These are phyloP conservation scores for Dreissena polymorpha DNA, from an alignment of 1,140 invertebrate genomes.

Conservation along the genomic window DNA sequence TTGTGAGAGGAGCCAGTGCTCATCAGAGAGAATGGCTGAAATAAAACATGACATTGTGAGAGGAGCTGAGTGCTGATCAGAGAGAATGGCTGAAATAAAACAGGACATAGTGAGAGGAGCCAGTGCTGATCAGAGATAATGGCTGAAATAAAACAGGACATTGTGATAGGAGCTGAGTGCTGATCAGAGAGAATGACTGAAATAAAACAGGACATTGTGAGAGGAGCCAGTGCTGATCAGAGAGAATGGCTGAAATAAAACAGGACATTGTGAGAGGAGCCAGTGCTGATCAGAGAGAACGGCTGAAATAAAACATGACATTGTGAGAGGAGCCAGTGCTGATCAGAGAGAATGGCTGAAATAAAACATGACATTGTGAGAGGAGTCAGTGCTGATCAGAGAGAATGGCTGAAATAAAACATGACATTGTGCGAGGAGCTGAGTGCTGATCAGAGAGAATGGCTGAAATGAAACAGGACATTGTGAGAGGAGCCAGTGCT, in stretches of 20 bases:
- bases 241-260: constrained; percentile 26
- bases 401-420: constrained; percentile 29
- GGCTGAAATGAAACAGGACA: constrained; percentile 26
- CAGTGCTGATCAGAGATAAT: constrained; percentile 15
- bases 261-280: background rate
- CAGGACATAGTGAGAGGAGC: background rate
- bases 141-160: constrained; percentile 26
- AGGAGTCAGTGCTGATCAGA: background rate
- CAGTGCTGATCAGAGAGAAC: constrained; percentile 16
- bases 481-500: background rate
- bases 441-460: constrained; percentile 16
- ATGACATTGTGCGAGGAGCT: background rate
- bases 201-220: background rate
- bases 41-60: background rate
- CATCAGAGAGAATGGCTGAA: constrained; percentile 33
- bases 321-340: background rate
- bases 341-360: constrained; percentile 33
- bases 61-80: constrained; percentile 1
- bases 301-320: constrained; percentile 18
- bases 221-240: constrained; percentile 1
- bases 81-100: constrained; percentile 26
- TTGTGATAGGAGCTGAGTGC: background rate
- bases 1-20: background rate
- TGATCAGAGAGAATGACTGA: constrained; percentile 34
- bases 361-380: background rate